Base-by-base conservation (phyloP, 1,140 invertebrate genomes). In the Brachionus plicatilis region DNA sequence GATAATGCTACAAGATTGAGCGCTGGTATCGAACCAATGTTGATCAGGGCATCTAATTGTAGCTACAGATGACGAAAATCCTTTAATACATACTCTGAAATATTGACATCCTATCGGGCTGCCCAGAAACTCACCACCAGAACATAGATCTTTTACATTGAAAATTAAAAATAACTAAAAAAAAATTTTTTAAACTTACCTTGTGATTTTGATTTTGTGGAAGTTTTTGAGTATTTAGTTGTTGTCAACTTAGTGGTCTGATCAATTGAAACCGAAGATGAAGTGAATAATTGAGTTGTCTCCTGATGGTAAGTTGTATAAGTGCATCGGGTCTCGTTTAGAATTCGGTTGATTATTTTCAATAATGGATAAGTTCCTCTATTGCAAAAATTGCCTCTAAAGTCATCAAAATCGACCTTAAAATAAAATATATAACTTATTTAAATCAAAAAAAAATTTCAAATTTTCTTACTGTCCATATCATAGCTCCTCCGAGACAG, bases 351-450 rank as follows among this genome's bases (percentile, higher is more conserved):
- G 8, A 93, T 94, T 0, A 94, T 94, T 89, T 95, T 95, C 80
- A 96, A 95, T 2, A 97, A 90, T 0, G 95, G 95, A 90, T 95
- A 96, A 0, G 94, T 93, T 85, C 93, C 93, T 2, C 92, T 92
- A 86, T 94, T 93, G 87, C 95, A 96, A 11, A 92, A 93, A 5
- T 94, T 78, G 33, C 86, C 85, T 47, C 50, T 85, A 70, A 87
- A 87, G 84, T 88, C 88, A 85, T 88, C 88, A 5, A 88, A 84
- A 83, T 87, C 83, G n/a, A 84, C 12, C 60, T 72, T 6, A 72
- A 37, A 17, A 47, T 27, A 9, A 50, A 50, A 50, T 11, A 29
- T 76, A 11, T 72, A 41, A 17, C 43, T n/a, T 2, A 72, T 27
- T 33, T 76, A 17, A 41, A 75, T 20, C 1, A 17, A 8, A 17